Percentiles rank a stretch among this genome's conserved stretches.
Evolutionary conservation across 2,113 vertebrate species (phyloP).

Genomic region (Macaca fascicularis): T2T-MFA8v1.1 NC_088386.1:116062501-116063000

Average conservation of each 20-base stretch:
- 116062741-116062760: background rate
- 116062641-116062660: background rate
- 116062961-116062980: background rate
- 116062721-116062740: background rate
- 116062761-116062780: background rate
- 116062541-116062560: background rate
- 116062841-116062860: background rate
- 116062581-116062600: background rate
- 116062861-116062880: background rate
- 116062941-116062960: background rate
- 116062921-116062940: background rate
- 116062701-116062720: background rate
- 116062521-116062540: background rate
- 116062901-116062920: fast-evolving
- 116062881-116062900: background rate
- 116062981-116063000: background rate
- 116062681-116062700: background rate
- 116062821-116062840: background rate
- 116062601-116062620: background rate
- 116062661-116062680: background rate
- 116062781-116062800: background rate
- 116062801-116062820: background rate
- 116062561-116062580: background rate
- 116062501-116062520: background rate
- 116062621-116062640: background rate